A percentile compares a stretch with the other conserved stretches of the same genome.
These are phyloP conservation scores for Nesogale talazaci DNA, from an alignment of 2,113 vertebrate genomes.

Conservation along the genomic window DNA sequence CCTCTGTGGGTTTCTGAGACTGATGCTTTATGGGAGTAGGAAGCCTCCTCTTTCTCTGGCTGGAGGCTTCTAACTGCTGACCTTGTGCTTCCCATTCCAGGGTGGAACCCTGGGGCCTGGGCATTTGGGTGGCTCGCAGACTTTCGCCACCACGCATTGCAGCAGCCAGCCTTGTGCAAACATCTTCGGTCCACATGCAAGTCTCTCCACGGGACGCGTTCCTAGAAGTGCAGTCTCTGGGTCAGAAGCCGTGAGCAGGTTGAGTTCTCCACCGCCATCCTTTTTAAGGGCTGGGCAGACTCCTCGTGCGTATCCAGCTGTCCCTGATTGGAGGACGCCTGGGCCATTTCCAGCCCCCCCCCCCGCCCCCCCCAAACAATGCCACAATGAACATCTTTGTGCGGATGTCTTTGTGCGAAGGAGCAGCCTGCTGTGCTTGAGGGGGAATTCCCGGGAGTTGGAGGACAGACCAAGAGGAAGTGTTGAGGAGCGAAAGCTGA, in stretches of 20 bases:
- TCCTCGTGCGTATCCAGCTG: rapidly evolving
- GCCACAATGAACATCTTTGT: constrained; percentile 53
- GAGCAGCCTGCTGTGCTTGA: neutral
- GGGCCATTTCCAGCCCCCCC: neutral
- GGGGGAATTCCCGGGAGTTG: constrained; percentile 59
- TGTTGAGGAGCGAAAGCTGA: neutral
- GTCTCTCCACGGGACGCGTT: neutral
- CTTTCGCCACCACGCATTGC: neutral
- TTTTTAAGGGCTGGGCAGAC: too few species aligned
- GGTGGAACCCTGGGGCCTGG: neutral
- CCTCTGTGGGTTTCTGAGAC: too few species aligned
- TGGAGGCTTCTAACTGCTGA: too few species aligned
- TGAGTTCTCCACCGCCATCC: neutral
- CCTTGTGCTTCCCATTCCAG: too few species aligned
- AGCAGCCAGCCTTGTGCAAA: constrained; percentile 19
- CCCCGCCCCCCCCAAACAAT: too few species aligned
- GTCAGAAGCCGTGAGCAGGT: neutral
- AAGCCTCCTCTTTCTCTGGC: too few species aligned
- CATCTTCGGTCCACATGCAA: neutral
- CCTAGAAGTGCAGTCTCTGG: constrained; percentile 47
- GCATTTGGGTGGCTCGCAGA: neutral
- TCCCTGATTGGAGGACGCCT: neutral
- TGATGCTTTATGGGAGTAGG: too few species aligned
- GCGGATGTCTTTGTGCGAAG: neutral
- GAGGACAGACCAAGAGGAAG: constrained; percentile 15